Base-by-base conservation (phyloP, 2,888 invertebrate genomes). In the Drosophila macrospina region DNA sequence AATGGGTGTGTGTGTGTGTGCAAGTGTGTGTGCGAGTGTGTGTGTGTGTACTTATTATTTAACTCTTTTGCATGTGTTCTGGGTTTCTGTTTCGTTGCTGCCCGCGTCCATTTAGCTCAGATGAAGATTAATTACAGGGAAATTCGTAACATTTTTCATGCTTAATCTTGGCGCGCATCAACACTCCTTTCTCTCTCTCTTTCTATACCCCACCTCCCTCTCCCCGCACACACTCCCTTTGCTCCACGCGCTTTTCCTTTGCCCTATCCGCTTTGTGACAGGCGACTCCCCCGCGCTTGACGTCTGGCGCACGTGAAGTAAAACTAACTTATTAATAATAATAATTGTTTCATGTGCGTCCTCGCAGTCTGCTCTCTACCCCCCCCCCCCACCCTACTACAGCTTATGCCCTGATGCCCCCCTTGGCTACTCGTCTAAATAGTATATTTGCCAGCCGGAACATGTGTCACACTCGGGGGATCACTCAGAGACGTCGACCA, bases 101-200 rank as follows among this genome's bases (percentile, higher is more conserved):
- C 30, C 55, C 44, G 48, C 36, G 65, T 52, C 74, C 54, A 66
- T 74, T 74, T 69, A 37, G 65, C 48, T 37, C 71, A 88, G 83
- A 83, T 83, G 86, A 83, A 83, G 88, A 83, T 83, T 83, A 83
- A 83, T 83, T 83, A 85, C 64, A 71, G 76, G 86, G 67, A 79
- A 88, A 87, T 83, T 88, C 86, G 74, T 85, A 88, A 85, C 88
- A 83, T 83, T 83, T 83, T 83, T 83, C 82, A 83, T 87, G 73
- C 86, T 88, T 83, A 83, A 82, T 82, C 87, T 82, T 82, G 78
- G 78, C 78, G 74, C 85, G 74, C 68, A 81, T 74, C 78, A 74
- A 56, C 67, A 52, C 56, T 37, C 55, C 20, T 13, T 16, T 13
- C 48, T 24, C 13, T 8, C 5, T 7, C 11, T 7, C 26, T 16